Conservation (phyloP, 1,140 invertebrate genomes). For the Nasonia giraulti region DNA sequence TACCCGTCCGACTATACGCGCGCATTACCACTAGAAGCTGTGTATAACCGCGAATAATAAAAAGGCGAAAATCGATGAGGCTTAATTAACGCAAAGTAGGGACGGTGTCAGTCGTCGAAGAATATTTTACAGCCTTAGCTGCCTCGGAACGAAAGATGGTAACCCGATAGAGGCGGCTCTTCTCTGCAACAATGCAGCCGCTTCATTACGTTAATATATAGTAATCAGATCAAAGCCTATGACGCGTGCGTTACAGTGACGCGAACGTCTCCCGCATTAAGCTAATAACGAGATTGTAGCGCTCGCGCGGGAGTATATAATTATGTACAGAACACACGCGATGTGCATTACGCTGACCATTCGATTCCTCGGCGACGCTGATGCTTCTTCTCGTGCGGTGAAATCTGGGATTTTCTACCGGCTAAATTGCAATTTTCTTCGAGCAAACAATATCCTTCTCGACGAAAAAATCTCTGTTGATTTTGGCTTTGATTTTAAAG, state of each 20-base stretch:
- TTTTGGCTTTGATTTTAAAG: no score
- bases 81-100: no score
- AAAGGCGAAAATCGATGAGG: no score
- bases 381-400: no score
- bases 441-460: no score
- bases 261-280: neutral
- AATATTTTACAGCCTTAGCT: neutral
- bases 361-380: no score
- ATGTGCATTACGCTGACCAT: neutral
- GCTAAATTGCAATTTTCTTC: no score
- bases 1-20: neutral
- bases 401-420: no score
- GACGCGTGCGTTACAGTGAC: neutral
- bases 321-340: no score
- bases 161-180: neutral
- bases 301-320: neutral
- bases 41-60: no score
- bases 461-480: neutral
- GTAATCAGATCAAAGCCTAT: neutral
- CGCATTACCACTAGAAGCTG: neutral
- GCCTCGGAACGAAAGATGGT: neutral
- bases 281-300: constrained; percentile 21
- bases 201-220: neutral
- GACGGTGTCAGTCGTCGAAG: neutral
- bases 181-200: neutral